Conservation (phyloP, 2,113 vertebrate genomes). For the Triplophysa tibetana region DNA sequence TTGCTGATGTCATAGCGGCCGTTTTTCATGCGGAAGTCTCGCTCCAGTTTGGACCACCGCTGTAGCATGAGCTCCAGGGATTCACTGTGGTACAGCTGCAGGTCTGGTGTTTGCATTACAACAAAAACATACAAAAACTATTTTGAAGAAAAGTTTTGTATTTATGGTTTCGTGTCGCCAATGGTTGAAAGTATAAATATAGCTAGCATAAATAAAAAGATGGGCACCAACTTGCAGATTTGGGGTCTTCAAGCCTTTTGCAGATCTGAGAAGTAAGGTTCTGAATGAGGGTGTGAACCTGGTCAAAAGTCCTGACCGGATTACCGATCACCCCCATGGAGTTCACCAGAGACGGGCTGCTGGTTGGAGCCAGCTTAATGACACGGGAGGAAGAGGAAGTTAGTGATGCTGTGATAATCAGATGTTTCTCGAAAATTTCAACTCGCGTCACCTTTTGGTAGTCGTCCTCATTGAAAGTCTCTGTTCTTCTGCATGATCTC, state of each 20-base stretch:
- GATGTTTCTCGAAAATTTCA: background rate
- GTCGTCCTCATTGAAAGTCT: conserved; percentile 82
- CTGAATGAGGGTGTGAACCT: conserved; percentile 89
- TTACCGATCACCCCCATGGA: conserved; percentile 91
- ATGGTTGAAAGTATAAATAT: background rate
- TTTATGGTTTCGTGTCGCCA: background rate
- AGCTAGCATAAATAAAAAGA: background rate
- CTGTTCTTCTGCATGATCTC: conserved; percentile 93
- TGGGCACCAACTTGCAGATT: conserved; percentile 80
- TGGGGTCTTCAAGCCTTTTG: conserved; percentile 89
- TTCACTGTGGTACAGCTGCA: conserved; percentile 97
- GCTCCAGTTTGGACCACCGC: conserved; percentile 94
- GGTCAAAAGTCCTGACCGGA: conserved; percentile 90
- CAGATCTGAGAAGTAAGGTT: conserved; percentile 90
- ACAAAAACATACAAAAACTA: background rate
- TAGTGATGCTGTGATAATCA: background rate
- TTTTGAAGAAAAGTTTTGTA: no score
- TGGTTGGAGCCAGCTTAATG: conserved; percentile 87
- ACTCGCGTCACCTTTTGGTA: conserved; percentile 82
- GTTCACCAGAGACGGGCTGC: conserved; percentile 86
- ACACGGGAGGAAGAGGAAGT: conserved; percentile 3
- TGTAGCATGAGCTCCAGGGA: conserved; percentile 95
- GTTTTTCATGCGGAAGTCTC: conserved; percentile 91
- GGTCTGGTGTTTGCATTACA: conserved; percentile 64
- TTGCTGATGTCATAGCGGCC: conserved; percentile 98